Conservation (phyloP, 2,888 invertebrate genomes). For the Drosophila borealis region DNA sequence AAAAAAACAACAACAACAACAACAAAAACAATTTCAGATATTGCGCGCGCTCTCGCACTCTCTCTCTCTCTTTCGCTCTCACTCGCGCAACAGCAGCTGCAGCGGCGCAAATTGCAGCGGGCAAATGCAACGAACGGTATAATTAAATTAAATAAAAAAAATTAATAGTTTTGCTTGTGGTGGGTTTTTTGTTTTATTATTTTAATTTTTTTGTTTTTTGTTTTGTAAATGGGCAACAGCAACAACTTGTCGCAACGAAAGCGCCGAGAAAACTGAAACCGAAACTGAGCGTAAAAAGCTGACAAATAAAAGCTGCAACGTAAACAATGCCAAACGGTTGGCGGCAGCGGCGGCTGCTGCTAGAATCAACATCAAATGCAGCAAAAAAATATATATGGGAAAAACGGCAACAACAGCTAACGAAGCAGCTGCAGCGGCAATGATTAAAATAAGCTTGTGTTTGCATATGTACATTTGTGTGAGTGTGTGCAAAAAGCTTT, state of each 20-base stretch:
- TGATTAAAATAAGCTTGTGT: slow-evolving; percentile 62
- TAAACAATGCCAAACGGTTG: slow-evolving; percentile 64
- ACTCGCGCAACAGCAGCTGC: slow-evolving; percentile 11
- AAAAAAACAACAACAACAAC: background rate
- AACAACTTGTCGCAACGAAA: slow-evolving; percentile 82
- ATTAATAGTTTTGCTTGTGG: background rate
- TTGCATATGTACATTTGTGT: slow-evolving; percentile 21
- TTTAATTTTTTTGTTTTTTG: background rate
- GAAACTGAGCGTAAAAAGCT: slow-evolving; percentile 76
- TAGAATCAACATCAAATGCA: slow-evolving; percentile 63
- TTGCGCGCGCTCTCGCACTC: slow-evolving; percentile 46
- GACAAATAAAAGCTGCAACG: slow-evolving; percentile 74
- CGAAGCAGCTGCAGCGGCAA: slow-evolving; percentile 55
- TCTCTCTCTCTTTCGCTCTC: background rate
- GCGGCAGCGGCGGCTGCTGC: slow-evolving; percentile 26
- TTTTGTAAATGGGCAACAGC: slow-evolving; percentile 43
- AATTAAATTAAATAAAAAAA: slow-evolving; percentile 6
- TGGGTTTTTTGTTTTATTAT: background rate
- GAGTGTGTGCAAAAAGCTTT: slow-evolving; percentile 55
- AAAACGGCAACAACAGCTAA: slow-evolving; percentile 4
- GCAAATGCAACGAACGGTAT: slow-evolving; percentile 21
- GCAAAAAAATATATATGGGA: slow-evolving; percentile 7
- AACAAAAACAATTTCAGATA: slow-evolving; percentile 15
- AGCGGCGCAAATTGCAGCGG: slow-evolving; percentile 3
- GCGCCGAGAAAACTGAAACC: slow-evolving; percentile 83